These are phyloP conservation scores for Triplophysa siluroides DNA, from an alignment of 2,113 vertebrate species.

Conservation along the genomic window DNA sequence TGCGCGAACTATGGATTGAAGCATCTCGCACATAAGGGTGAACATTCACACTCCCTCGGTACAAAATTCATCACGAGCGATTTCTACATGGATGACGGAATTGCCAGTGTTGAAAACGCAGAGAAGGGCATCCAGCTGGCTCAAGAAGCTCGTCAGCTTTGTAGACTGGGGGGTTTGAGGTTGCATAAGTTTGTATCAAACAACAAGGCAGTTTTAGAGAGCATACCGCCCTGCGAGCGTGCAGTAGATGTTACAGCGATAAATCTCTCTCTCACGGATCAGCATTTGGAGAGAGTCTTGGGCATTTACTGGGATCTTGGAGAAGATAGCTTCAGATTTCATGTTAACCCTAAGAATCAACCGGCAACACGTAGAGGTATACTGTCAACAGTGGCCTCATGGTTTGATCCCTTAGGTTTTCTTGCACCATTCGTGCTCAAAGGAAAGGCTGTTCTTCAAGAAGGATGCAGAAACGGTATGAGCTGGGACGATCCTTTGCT, in stretches of 20 bases:
- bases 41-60: not conserved
- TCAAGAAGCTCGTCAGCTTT: not conserved
- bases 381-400: not conserved
- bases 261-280: too few relatives aligned
- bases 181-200: conserved; percentile 32
- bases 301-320: too few relatives aligned
- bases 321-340: too few relatives aligned
- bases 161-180: not conserved
- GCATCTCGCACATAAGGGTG: too few relatives aligned
- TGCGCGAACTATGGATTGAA: conserved; percentile 7
- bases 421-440: conserved; percentile 2
- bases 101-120: not conserved
- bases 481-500: not conserved
- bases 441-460: not conserved
- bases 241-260: too few relatives aligned
- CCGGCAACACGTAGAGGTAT: not conserved
- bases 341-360: not conserved
- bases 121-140: not conserved
- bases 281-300: too few relatives aligned
- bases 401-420: not conserved
- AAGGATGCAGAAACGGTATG: not conserved
- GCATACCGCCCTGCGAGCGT: not conserved
- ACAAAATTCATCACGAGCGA: conserved; percentile 2
- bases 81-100: not conserved
- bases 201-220: conserved; percentile 9